Conservation (phyloP, 2,113 vertebrate species). For the Dissostichus mawsoni region DNA sequence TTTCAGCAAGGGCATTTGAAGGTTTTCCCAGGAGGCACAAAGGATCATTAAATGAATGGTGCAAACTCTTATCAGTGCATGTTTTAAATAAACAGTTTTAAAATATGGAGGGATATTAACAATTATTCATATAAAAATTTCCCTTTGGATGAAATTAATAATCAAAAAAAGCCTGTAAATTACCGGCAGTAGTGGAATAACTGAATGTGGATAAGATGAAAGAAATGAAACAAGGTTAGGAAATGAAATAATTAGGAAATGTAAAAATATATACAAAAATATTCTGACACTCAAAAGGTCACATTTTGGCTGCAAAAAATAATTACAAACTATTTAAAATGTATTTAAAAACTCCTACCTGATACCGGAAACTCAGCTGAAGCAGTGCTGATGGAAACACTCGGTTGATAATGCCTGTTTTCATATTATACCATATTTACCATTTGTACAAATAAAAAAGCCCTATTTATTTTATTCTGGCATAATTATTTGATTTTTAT, state of each 20-base stretch:
- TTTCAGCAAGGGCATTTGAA: not conserved
- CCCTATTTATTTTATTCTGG: not conserved
- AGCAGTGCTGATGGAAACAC: not conserved
- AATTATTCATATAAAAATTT: constrained; percentile 2
- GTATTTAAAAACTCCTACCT: not conserved
- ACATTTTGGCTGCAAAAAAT: not conserved
- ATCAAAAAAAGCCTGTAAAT: constrained; percentile 7
- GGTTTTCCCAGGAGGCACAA: constrained; percentile 4
- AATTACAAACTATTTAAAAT: not conserved
- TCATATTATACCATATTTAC: not conserved
- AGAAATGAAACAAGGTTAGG: too few species aligned
- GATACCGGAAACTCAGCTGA: not conserved
- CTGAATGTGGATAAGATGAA: not conserved
- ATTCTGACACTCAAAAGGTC: not conserved
- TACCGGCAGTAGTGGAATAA: not conserved
- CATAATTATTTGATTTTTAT: not conserved
- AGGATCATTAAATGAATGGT: constrained; percentile 7
- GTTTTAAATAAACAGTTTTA: not conserved
- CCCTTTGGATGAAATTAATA: constrained; percentile 5
- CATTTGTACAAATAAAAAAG: not conserved
- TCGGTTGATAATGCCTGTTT: not conserved
- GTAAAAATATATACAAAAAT: not conserved
- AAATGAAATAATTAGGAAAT: not conserved
- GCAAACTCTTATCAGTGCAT: not conserved
- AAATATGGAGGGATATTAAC: constrained; percentile 13